Conservation (phyloP, 2,888 invertebrate species). For the Glaucopsyche alexis region DNA sequence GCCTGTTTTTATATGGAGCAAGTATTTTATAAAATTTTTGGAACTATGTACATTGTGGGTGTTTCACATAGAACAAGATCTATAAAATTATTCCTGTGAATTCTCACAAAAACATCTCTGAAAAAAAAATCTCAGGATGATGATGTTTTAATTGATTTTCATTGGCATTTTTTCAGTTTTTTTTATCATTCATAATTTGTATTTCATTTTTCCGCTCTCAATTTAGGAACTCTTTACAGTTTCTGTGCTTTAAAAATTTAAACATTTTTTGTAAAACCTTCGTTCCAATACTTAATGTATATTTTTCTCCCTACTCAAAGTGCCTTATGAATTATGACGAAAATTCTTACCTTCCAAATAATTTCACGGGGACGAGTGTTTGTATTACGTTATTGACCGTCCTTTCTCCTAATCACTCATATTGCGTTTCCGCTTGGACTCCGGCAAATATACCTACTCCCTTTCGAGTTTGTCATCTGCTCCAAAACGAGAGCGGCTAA, state of each 20-base stretch:
- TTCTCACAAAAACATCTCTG: neutral
- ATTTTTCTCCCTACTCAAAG: neutral
- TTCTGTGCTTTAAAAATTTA: neutral
- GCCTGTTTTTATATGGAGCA: neutral
- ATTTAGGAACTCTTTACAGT: neutral
- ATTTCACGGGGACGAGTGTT: constrained; percentile 16
- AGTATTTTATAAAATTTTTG: neutral
- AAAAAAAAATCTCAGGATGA: too few species aligned
- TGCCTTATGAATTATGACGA: constrained; percentile 1
- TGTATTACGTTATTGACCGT: constrained; percentile 11
- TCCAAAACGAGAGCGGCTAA: neutral
- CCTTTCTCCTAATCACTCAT: constrained; percentile 28
- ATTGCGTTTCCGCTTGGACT: constrained; percentile 25
- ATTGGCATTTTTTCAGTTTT: neutral
- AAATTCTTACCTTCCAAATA: constrained; percentile 13
- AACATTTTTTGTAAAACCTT: constrained; percentile 1
- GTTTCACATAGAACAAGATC: neutral
- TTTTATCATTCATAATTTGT: neutral
- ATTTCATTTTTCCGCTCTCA: neutral
- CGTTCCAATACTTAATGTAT: neutral
- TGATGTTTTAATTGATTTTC: too few species aligned
- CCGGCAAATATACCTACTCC: constrained; percentile 21
- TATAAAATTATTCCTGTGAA: neutral
- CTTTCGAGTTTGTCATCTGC: constrained; percentile 20
- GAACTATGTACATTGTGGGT: neutral